Evolutionary conservation across 2,797 vertebrate genomes (phyloP).

Genomic region (Acanthis flammea): DNA sequence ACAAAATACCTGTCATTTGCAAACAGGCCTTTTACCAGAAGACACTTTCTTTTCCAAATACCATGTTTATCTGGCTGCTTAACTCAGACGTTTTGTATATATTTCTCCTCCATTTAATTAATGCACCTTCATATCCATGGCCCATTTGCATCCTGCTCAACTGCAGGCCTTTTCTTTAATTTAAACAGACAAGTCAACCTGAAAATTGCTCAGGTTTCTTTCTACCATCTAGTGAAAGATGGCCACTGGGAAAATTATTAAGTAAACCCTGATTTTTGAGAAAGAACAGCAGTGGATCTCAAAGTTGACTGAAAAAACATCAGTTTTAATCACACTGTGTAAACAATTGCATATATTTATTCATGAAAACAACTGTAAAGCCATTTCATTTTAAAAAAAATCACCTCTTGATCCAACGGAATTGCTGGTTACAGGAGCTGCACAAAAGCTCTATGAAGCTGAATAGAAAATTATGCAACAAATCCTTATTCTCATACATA

Average conservation of each 20-base stretch:
- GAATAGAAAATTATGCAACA: background rate
- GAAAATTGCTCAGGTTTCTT: background rate
- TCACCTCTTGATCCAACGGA: background rate
- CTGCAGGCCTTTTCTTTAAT: background rate
- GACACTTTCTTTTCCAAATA: background rate
- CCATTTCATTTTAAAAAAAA: background rate
- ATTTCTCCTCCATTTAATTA: background rate
- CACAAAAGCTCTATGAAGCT: background rate
- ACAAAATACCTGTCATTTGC: background rate
- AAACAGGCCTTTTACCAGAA: background rate
- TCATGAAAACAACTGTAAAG: background rate
- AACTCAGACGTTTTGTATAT: background rate
- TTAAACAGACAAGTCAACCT: background rate
- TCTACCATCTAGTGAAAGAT: background rate
- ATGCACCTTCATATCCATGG: background rate
- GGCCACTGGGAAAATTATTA: background rate
- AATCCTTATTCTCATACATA: background rate
- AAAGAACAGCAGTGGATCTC: background rate
- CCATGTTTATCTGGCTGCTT: background rate
- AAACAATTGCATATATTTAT: background rate
- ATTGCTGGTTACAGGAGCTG: background rate
- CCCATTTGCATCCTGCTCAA: background rate
- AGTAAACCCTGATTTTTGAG: background rate
- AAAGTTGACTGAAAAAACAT: background rate
- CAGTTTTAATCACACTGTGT: background rate